Conservation (phyloP, 2,888 invertebrate species). For the Thera britannica region DNA sequence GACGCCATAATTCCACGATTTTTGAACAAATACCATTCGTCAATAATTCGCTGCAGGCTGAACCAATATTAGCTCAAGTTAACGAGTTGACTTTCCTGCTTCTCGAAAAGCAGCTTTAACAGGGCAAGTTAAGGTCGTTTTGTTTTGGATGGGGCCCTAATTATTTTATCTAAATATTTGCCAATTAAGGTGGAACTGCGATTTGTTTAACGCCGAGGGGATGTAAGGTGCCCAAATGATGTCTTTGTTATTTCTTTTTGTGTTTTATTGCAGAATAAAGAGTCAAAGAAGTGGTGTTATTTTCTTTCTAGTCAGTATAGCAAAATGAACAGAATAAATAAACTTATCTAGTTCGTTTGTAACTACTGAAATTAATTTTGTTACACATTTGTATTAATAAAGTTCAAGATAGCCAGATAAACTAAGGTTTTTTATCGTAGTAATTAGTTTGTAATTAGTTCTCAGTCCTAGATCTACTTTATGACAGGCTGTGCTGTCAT, state of each 20-base stretch:
- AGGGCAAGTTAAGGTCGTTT: neutral
- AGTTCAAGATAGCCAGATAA: no score
- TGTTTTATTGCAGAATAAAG: neutral
- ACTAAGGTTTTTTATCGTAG: no score
- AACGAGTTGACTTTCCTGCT: conserved; percentile 62
- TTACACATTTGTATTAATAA: no score
- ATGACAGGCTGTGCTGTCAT: no score
- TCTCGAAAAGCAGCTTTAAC: conserved; percentile 25
- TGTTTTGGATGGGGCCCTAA: conserved; percentile 46
- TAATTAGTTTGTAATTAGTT: no score
- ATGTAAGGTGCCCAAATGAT: conserved; percentile 24
- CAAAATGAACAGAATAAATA: no score
- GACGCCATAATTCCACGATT: conserved; percentile 53
- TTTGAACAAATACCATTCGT: conserved; percentile 67
- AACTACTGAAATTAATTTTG: no score
- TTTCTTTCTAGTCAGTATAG: no score
- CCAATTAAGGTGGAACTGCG: conserved; percentile 60
- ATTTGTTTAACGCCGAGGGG: conserved; percentile 54
- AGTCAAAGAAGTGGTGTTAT: no score
- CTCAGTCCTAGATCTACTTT: no score
- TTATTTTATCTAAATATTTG: conserved; percentile 73
- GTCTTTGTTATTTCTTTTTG: conserved; percentile 17
- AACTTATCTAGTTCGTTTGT: no score
- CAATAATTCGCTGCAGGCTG: conserved; percentile 70
- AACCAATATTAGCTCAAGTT: conserved; percentile 71